A percentile compares a stretch with the other conserved stretches of the same genome.
Conservation (phyloP, 2,797 vertebrate genomes). For the Furcifer pardalis region DNA sequence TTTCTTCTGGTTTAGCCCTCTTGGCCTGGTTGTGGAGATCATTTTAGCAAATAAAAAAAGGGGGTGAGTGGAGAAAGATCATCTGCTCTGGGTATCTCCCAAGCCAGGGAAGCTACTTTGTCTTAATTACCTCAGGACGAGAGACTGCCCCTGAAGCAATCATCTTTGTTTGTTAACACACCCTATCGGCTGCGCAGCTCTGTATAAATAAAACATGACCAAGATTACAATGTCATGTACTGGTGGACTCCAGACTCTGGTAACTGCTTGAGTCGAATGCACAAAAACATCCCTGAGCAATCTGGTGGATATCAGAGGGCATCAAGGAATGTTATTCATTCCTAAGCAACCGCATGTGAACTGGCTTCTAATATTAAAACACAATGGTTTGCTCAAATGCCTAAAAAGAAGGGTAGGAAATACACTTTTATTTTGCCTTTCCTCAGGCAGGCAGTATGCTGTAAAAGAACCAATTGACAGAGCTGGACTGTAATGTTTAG, state of each 20-base stretch:
- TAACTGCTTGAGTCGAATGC: slow-evolving; percentile 76
- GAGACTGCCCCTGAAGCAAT: slow-evolving; percentile 85
- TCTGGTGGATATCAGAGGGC: slow-evolving; percentile 63
- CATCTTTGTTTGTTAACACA: slow-evolving; percentile 89
- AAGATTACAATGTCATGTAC: slow-evolving; percentile 84
- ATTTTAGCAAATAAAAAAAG: slow-evolving; percentile 58
- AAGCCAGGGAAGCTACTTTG: slow-evolving; percentile 80
- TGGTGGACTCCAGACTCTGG: slow-evolving; percentile 76
- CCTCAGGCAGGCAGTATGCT: slow-evolving; percentile 31
- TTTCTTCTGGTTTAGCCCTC: slow-evolving; percentile 71
- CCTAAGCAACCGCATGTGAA: slow-evolving; percentile 59
- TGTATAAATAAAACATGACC: slow-evolving; percentile 88
- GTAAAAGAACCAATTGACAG: slow-evolving; percentile 30
- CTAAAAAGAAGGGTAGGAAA: slow-evolving; percentile 32
- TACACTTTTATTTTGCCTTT: slow-evolving; percentile 46
- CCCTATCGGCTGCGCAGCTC: slow-evolving; percentile 77
- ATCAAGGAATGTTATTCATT: slow-evolving; percentile 65
- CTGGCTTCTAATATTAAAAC: slow-evolving; percentile 55
- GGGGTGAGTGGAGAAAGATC: slow-evolving; percentile 50
- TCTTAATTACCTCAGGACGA: slow-evolving; percentile 88
- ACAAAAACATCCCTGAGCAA: slow-evolving; percentile 74
- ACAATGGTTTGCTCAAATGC: slow-evolving; percentile 44
- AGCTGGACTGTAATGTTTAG: background rate
- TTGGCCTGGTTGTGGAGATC: slow-evolving; percentile 64
- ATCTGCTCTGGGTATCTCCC: slow-evolving; percentile 73